Evolutionary conservation across 2,113 vertebrate genomes (phyloP).

Genomic region (Mormyrus iriodes): DNA sequence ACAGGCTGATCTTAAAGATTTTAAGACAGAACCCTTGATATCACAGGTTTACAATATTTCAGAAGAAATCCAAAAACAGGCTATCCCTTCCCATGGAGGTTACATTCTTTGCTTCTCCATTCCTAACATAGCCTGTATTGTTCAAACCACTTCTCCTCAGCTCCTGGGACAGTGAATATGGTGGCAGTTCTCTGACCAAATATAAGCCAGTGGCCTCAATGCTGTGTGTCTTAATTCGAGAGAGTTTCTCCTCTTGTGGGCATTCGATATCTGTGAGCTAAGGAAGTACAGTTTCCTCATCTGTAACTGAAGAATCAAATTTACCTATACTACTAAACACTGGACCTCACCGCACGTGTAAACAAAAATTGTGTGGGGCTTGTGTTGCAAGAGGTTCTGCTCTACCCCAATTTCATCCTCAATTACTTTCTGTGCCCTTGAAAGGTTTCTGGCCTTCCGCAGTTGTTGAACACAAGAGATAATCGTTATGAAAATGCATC

Average conservation of each 20-base stretch:
- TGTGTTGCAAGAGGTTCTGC: not conserved
- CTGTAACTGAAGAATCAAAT: not conserved
- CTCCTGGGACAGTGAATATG: not conserved
- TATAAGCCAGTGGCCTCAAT: not conserved
- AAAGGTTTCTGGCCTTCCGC: not conserved
- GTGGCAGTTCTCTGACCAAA: not conserved
- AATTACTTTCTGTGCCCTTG: conserved; percentile 16
- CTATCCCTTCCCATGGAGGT: not conserved
- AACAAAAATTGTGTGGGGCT: not conserved
- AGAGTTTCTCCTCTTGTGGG: not conserved
- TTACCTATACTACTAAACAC: not conserved
- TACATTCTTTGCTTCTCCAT: not conserved
- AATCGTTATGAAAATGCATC: conserved; percentile 7
- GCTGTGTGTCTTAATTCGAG: not conserved
- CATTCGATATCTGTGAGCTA: not conserved
- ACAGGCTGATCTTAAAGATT: too few species aligned
- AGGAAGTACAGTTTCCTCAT: not conserved
- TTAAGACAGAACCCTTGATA: too few species aligned
- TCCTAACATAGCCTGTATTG: not conserved
- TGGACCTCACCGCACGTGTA: not conserved
- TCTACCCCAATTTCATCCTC: conserved; percentile 7
- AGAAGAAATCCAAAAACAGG: not conserved
- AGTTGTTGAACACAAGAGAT: not conserved
- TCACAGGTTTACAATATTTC: too few species aligned
- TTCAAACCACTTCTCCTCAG: not conserved